Base-by-base conservation (phyloP, 2,888 invertebrate species). In the Dorcus parallelipipedus region DNA sequence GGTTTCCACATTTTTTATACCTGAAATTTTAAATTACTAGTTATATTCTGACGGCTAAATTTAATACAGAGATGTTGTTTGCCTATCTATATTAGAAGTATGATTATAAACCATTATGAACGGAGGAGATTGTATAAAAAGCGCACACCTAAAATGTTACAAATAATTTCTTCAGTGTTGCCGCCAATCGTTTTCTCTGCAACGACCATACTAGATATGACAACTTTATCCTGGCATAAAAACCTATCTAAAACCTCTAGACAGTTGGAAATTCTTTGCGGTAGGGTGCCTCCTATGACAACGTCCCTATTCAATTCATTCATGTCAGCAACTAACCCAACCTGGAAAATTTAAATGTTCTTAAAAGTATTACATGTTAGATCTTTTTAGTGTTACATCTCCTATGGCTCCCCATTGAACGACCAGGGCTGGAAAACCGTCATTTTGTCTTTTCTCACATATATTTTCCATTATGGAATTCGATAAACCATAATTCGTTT, bases 381-480 rank as follows among this genome's bases (percentile, higher is more conserved):
- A 33, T 6, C 4, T 10, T 42, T 42, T 42, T 6, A 48, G 1
- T 69, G 89, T 88, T 54, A 90, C 91, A 77, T 96, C 95, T 52
- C 94, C 96, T 53, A 96, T 85, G 39, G 94, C 95, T 41, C 96
- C 95, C 95, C 95, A 96, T 75, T 96, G 93, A 8, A 96, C 86
- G 1, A 95, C 95, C 59, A 93, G 77, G 0, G 84, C 95, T 1
- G 93, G 91, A 0, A 88, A 81, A 0, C 91, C 90, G 6, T 86
- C 85, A 55, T 76, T 78, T 69, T 81, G 81, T 64, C 93, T 84
- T 70, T 81, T 79, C 76, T 93, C 95, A 72, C 91, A 91, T 65
- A 95, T 86, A 64, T 93, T 83, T 77, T 95, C 94, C 93, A 95
- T 93, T 3, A 90, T 84, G 0, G 93, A 93, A 80, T 95, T 96